Evolutionary conservation across 2,888 invertebrate species (phyloP).

Genomic region (Lobophora halterata): DNA sequence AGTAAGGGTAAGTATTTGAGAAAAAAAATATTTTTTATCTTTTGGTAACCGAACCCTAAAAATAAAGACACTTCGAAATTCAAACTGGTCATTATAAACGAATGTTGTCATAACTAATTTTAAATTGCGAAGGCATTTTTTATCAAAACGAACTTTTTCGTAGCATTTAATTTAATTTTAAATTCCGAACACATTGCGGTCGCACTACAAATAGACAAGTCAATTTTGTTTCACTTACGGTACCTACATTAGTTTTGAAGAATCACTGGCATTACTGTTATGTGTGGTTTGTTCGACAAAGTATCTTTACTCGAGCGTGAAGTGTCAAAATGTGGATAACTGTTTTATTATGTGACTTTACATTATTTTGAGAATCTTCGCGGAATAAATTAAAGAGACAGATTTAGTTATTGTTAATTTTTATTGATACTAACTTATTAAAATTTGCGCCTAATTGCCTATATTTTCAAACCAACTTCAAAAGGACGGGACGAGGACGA

Average conservation of each 20-base stretch:
- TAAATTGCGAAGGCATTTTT: neutral
- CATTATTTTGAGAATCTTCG: neutral
- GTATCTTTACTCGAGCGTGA: constrained; percentile 22
- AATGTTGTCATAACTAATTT: constrained; percentile 6
- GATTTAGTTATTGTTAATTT: too few species aligned
- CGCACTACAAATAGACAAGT: constrained; percentile 28
- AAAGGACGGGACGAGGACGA: too few species aligned
- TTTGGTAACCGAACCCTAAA: too few species aligned
- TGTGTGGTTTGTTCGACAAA: constrained; percentile 21
- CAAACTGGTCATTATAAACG: too few species aligned
- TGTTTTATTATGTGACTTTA: neutral
- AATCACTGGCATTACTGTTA: constrained; percentile 36
- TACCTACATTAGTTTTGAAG: constrained; percentile 25
- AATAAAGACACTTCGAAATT: too few species aligned
- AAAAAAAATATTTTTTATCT: too few species aligned
- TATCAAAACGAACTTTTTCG: neutral
- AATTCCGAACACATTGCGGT: constrained; percentile 18
- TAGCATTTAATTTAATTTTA: too few species aligned
- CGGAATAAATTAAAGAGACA: too few species aligned
- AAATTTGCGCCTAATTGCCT: too few species aligned
- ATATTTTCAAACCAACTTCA: too few species aligned
- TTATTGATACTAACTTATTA: too few species aligned
- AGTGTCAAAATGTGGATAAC: constrained; percentile 21
- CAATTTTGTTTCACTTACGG: constrained; percentile 34
- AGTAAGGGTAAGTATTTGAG: too few species aligned